These are phyloP conservation scores for Drepanosiphum platanoidis DNA, from an alignment of 2,888 invertebrate genomes.

Conservation along the genomic window DNA sequence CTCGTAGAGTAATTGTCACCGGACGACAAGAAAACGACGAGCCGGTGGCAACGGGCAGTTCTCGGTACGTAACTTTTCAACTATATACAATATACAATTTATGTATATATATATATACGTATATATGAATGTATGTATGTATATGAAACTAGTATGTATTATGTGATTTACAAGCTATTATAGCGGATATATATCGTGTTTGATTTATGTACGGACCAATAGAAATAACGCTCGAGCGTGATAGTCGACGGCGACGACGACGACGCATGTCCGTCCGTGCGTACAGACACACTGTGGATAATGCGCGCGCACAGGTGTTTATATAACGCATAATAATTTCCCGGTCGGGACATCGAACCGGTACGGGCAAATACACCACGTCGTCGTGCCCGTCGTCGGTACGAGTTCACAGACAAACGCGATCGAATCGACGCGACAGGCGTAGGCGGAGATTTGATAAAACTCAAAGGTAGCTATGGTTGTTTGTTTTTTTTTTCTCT, in stretches of 20 bases:
- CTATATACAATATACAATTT: too few relatives aligned
- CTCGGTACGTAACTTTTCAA: slow-evolving; percentile 7
- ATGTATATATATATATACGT: background rate
- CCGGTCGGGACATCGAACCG: background rate
- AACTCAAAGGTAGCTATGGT: too few relatives aligned
- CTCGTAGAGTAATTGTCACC: slow-evolving; percentile 55
- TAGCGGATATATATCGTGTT: slow-evolving; percentile 1
- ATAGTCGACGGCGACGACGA: background rate
- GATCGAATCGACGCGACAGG: background rate
- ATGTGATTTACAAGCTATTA: slow-evolving; percentile 35
- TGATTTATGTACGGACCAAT: slow-evolving; percentile 11
- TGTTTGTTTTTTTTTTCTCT: too few relatives aligned
- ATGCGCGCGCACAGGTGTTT: slow-evolving; percentile 10
- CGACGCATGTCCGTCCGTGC: background rate
- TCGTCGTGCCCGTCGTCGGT: background rate
- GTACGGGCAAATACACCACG: background rate
- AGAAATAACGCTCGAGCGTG: background rate
- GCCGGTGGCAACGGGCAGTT: background rate
- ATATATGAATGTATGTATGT: background rate
- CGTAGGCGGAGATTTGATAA: too few relatives aligned
- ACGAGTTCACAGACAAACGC: background rate
- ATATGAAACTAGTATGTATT: background rate
- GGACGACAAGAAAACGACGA: slow-evolving; percentile 14
- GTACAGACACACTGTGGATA: background rate
- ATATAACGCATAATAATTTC: background rate